These are phyloP conservation scores for Enteromius viviparus DNA, from an alignment of 2,797 vertebrate species.

Conservation along the genomic window DNA sequence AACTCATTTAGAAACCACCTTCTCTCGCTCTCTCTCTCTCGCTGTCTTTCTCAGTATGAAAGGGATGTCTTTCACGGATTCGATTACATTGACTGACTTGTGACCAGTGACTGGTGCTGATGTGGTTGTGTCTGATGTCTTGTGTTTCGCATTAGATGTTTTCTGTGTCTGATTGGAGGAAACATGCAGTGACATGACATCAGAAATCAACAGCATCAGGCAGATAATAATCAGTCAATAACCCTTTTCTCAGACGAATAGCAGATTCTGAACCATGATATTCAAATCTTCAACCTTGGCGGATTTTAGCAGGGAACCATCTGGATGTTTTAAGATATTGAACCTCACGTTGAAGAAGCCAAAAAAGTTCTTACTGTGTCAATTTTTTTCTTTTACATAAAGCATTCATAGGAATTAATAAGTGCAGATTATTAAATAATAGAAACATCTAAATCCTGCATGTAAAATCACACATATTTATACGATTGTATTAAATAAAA, in stretches of 20 bases:
- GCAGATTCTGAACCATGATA: neutral
- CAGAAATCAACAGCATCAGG: constrained; percentile 31
- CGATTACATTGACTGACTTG: constrained; percentile 48
- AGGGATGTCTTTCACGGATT: constrained; percentile 35
- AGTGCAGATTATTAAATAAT: neutral
- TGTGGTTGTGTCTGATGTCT: constrained; percentile 35
- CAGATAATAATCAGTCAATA: constrained; percentile 29
- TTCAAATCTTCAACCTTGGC: neutral
- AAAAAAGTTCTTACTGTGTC: neutral
- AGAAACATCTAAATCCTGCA: neutral
- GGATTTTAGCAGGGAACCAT: neutral
- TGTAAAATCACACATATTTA: neutral
- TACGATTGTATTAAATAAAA: neutral
- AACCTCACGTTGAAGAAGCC: neutral
- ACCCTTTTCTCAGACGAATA: neutral
- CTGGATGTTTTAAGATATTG: neutral
- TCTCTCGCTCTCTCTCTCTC: neutral
- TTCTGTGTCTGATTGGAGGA: constrained; percentile 27
- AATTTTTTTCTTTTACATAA: neutral
- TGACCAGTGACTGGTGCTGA: constrained; percentile 52
- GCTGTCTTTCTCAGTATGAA: constrained; percentile 6
- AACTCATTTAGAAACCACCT: neutral
- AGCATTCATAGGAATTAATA: neutral
- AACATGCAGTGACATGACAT: constrained; percentile 27
- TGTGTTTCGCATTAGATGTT: constrained; percentile 36